Base-by-base conservation (phyloP, 2,888 invertebrate genomes). In the Rhagophthalmus giganteus region DNA sequence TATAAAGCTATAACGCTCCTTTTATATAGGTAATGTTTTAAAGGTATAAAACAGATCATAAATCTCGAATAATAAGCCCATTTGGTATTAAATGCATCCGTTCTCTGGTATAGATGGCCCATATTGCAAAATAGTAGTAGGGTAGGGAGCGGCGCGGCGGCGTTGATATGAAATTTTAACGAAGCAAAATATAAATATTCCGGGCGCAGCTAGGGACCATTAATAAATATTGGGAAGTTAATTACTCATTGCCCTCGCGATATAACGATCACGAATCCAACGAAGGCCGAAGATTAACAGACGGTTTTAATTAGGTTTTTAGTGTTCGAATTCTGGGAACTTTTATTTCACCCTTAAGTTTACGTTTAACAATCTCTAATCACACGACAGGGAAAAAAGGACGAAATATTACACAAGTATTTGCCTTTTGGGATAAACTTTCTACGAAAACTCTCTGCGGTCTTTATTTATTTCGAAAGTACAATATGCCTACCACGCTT, bases 161-260 rank as follows among this genome's bases (percentile, higher is more conserved):
- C 11, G 39, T 34, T 28, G 47, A 39, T 39, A 47, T 47, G 47
- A 49, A 49, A 49, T 49, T 49, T 42, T 49, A 49, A 49, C 49
- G 49, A 49, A 49, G 35, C 49, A 25, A 42, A 49, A 41, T n/a
- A n/a, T 41, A 49, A 49, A 49, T 47, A 47, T 47, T 47, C 47
- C 11, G n/a, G n/a, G 33, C 47, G 14, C 47, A 47, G 47, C 47
- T 39, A 41, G 41, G 41, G 31, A 37, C 41, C 49, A 49, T 47
- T 47, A 47, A 47, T 47, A 40, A 49, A 49, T 49, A 49, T 49
- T 37, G 49, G 49, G 37, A 42, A 49, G 49, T 49, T 49, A 49
- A 49, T 49, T 49, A 49, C 49, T 49, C 41, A 37, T 34, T 35
- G 48, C 27, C 34, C 48, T 34, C 20, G 39, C 27, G 34, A 40